These are phyloP conservation scores for Orussus abietinus DNA, from an alignment of 1,140 invertebrate genomes.

Conservation along the genomic window DNA sequence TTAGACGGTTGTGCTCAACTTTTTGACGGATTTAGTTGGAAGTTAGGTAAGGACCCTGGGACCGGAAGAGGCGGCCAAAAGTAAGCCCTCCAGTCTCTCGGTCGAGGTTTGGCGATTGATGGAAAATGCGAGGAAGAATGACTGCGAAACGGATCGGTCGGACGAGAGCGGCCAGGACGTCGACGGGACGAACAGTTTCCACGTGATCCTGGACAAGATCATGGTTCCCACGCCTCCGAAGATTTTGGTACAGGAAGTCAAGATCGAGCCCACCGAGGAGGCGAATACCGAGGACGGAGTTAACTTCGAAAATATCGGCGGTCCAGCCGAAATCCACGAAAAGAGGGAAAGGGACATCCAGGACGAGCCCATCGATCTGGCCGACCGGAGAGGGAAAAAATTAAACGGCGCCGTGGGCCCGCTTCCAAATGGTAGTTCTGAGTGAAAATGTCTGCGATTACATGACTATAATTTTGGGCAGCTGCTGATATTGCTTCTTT, in stretches of 20 bases:
- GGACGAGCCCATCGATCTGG: constrained; percentile 17
- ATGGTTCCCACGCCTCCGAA: constrained; percentile 5
- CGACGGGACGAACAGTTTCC: background rate
- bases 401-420: background rate
- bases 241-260: constrained; percentile 5
- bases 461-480: background rate
- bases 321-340: constrained; percentile 13
- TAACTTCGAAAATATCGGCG: constrained; percentile 13
- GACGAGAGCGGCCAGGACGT: background rate
- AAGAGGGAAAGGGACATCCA: constrained; percentile 2
- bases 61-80: constrained; percentile 29
- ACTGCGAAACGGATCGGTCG: constrained; percentile 24
- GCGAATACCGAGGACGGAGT: constrained; percentile 15
- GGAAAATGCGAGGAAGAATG: constrained; percentile 25
- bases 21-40: too few relatives aligned
- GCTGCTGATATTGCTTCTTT: background rate
- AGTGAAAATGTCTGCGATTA: background rate
- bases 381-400: constrained; percentile 11
- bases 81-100: constrained; percentile 30
- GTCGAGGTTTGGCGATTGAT: constrained; percentile 35
- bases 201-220: constrained; percentile 20
- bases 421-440: background rate
- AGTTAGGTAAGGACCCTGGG: constrained; percentile 27
- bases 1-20: too few relatives aligned
- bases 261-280: constrained; percentile 20